A percentile compares a stretch with the other conserved stretches of the same genome.
These are phyloP conservation scores for Dexiosoma caninum DNA, from an alignment of 2,888 invertebrate genomes.

Conservation along the genomic window DNA sequence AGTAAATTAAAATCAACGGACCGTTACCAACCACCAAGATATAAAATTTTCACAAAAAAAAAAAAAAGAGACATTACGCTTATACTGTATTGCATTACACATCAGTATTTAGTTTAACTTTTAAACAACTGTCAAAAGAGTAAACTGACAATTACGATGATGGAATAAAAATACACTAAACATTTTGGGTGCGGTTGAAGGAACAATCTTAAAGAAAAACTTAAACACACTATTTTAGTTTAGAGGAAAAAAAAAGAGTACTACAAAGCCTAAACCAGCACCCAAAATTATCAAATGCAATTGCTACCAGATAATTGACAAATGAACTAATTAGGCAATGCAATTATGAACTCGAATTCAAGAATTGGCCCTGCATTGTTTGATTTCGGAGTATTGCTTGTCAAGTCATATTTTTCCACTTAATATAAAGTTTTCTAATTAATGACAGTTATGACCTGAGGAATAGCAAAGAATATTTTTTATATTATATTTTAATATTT, in stretches of 20 bases:
- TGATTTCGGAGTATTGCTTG: too few relatives aligned
- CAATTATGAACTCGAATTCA: too few relatives aligned
- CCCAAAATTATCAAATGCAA: not conserved
- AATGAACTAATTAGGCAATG: too few relatives aligned
- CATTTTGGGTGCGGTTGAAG: not conserved
- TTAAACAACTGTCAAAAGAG: conserved; percentile 33
- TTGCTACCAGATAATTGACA: too few relatives aligned
- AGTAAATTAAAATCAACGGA: conserved; percentile 49
- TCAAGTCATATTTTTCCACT: too few relatives aligned
- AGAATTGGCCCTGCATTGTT: too few relatives aligned
- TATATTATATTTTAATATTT: too few relatives aligned
- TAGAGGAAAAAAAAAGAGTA: too few relatives aligned
- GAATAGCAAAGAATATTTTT: too few relatives aligned
- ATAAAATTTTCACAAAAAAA: conserved; percentile 10
- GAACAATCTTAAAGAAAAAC: not conserved
- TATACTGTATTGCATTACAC: conserved; percentile 23
- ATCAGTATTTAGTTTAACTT: not conserved
- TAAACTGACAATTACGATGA: conserved; percentile 33
- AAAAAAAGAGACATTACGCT: not conserved
- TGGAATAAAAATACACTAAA: not conserved
- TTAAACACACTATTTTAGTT: not conserved
- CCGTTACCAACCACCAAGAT: conserved; percentile 27
- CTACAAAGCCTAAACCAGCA: too few relatives aligned
- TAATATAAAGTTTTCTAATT: too few relatives aligned
- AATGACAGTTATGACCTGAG: too few relatives aligned